These are phyloP conservation scores for Oryzias curvinotus DNA, from an alignment of 2,113 vertebrate species.

Conservation along the genomic window DNA sequence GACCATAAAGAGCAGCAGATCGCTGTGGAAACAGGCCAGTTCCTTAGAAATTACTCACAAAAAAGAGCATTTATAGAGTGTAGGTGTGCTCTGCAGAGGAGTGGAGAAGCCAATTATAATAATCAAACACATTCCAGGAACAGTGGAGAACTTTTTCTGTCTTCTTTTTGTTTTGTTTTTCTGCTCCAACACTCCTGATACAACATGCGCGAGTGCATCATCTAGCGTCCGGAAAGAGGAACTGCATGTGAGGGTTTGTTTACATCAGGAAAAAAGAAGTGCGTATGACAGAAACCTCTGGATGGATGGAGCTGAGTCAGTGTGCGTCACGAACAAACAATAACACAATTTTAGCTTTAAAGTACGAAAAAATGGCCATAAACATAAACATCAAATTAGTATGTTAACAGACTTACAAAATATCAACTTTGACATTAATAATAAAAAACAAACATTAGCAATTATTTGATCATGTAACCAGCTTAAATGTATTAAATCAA, in stretches of 20 bases:
- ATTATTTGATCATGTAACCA: too few species aligned
- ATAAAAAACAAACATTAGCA: too few species aligned
- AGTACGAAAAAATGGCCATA: background rate
- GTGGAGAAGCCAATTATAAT: background rate
- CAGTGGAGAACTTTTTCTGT: too few species aligned
- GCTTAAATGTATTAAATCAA: too few species aligned
- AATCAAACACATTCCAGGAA: background rate
- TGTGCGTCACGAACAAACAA: slow-evolving; percentile 10
- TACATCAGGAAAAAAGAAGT: slow-evolving; percentile 80
- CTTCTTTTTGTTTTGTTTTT: background rate
- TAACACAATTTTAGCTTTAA: slow-evolving; percentile 1
- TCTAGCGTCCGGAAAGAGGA: slow-evolving; percentile 31
- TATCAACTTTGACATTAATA: too few species aligned
- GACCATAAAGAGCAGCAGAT: background rate
- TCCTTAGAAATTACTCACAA: background rate
- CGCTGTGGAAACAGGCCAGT: background rate
- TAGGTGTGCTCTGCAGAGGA: background rate
- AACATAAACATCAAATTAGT: background rate
- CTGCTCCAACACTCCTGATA: background rate
- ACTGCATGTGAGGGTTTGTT: slow-evolving; percentile 68
- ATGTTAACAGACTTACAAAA: background rate
- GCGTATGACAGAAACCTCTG: slow-evolving; percentile 76
- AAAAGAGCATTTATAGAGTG: background rate
- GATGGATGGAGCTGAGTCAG: slow-evolving; percentile 62
- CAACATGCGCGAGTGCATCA: slow-evolving; percentile 41